phyloP scores from a whole-genome alignment of 2,797 vertebrate species.

The Cossypha niveicapilla region DNA sequence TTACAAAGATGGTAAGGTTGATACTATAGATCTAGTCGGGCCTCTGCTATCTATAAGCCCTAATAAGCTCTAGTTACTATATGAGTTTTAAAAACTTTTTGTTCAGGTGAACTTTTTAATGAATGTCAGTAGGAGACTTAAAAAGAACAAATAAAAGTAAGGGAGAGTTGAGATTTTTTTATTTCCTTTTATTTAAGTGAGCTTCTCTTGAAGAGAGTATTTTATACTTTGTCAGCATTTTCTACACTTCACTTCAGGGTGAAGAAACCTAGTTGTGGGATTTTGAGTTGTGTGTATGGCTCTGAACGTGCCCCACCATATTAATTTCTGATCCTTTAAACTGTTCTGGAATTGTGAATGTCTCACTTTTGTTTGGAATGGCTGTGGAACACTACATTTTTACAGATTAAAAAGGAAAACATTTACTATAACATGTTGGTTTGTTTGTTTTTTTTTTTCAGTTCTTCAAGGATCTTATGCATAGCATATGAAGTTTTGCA shows the following conservation, averaged over 20 bases:
- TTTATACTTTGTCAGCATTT: neutral
- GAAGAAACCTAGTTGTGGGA: neutral
- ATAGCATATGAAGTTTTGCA: conserved; percentile 90
- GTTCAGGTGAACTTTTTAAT: neutral
- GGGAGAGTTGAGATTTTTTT: neutral
- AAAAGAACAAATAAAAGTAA: neutral
- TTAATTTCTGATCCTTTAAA: neutral
- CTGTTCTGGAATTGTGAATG: neutral
- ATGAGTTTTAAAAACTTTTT: neutral
- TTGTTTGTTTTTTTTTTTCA: neutral
- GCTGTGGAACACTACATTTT: neutral
- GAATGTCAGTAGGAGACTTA: neutral
- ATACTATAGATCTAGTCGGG: neutral
- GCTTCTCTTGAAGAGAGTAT: neutral
- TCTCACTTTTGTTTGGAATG: neutral
- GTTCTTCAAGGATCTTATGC: conserved; percentile 78
- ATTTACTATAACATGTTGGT: neutral
- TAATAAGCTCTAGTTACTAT: neutral
- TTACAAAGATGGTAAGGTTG: neutral
- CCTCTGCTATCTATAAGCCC: neutral
- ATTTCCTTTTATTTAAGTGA: neutral
- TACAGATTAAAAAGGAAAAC: neutral
- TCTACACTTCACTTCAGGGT: neutral
- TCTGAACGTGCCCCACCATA: neutral
- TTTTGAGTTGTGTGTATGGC: neutral